Base-by-base conservation (phyloP, 2,797 vertebrate genomes). In the Hydrocynus forskahlii region DNA sequence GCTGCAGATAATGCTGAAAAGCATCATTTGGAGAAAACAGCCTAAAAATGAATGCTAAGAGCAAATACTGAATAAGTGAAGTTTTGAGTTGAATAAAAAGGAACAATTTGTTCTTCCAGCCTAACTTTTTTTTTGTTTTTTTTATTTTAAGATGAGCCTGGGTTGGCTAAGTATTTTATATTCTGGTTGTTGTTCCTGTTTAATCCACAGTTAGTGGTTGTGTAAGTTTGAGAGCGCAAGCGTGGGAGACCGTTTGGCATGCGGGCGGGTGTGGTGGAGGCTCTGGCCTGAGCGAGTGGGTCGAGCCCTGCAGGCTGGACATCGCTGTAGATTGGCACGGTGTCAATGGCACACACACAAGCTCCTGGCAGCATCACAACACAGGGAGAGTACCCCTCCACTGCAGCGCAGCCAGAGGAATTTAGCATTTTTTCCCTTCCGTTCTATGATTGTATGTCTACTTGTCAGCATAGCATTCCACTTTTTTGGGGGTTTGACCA, bases 181-280 rank as follows among this genome's bases (percentile, higher is more conserved):
- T 89, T 87, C 89, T 88, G 90, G 89, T 87, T 89, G 87, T 89
- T 90, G 88, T 87, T 90, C 86, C 88, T 82, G 83, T 89, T 89
- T 85, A 92, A 93, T 93, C 88, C 89, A 87, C 84, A 80, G 83
- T 88, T 91, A 90, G 90, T 84, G 91, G 92, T 92, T 90, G 81
- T 86, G 87, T 66, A 91, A 91, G 90, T 91, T 91, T 91, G 91
- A 48, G 80, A 62, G 80, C 77, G 86, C 78, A 84, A 88, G 89
- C 90, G 90, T 91, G 88, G 89, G 88, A 91, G 89, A 80, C 88
- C 87, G 83, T 40, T 87, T 84, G 90, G 19, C 55, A 12, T 55
- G 38, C 19, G n/a, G 52, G 89, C 86, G 76, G 84, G 83, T 74
- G 69, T 86, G 81, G 66, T 57, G 60, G 80, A 88, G 82, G 57